Conservation (phyloP, 2,113 vertebrate species). For the Oxyura jamaicensis region DNA sequence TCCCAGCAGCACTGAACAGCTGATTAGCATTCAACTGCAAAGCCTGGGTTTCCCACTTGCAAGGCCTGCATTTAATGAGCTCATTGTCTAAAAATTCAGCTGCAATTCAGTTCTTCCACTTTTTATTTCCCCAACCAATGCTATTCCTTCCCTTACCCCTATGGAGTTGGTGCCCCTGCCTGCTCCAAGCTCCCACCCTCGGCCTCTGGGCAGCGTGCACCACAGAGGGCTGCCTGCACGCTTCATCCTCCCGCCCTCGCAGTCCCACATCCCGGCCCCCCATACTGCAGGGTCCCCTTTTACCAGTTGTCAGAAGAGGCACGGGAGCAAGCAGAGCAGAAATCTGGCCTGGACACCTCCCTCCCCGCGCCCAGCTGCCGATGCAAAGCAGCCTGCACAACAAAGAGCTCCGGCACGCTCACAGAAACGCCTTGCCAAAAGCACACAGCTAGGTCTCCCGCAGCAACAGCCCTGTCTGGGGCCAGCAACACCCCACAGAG, state of each 20-base stretch:
- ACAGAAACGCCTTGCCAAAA: neutral
- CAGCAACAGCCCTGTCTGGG: neutral
- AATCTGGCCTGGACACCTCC: neutral
- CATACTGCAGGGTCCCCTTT: neutral
- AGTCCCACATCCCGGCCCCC: neutral
- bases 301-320: neutral
- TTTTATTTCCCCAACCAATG: neutral
- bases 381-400: neutral
- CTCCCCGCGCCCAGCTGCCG: neutral
- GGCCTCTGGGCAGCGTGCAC: neutral
- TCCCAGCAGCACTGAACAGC: slow-evolving; percentile 3
- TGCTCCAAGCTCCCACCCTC: fast-evolving
- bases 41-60: slow-evolving; percentile 22
- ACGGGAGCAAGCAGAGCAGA: fast-evolving
- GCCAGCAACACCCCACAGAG: neutral
- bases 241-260: neutral
- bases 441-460: neutral
- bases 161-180: fast-evolving
- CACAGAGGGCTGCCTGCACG: neutral
- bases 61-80: slow-evolving; percentile 2
- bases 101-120: slow-evolving; percentile 8
- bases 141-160: neutral
- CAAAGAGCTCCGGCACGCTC: slow-evolving; percentile 8
- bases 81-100: slow-evolving; percentile 54
- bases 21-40: slow-evolving; percentile 62